Percentiles rank a stretch among this genome's conserved stretches.
phyloP scores from a whole-genome alignment of 2,888 invertebrate species.

The Nemurella pictetii region DNA sequence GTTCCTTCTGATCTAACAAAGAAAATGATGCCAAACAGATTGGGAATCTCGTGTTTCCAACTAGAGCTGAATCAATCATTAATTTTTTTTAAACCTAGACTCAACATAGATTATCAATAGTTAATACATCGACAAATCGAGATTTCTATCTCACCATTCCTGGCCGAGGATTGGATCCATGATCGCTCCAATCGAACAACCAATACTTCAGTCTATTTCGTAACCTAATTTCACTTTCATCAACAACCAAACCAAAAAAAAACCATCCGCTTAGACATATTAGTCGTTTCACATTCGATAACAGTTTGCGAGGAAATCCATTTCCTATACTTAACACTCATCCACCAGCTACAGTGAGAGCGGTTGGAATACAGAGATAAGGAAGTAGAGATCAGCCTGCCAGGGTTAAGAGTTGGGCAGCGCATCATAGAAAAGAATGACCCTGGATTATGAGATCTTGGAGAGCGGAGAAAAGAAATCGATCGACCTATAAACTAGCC shows the following conservation, averaged over 20 bases:
- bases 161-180: background rate
- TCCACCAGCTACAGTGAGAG: background rate
- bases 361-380: conserved; percentile 15
- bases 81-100: background rate
- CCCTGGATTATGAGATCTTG: conserved; percentile 15
- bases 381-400: conserved; percentile 6
- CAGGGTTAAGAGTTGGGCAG: background rate
- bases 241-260: background rate
- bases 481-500: background rate
- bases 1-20: background rate
- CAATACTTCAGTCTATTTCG: background rate
- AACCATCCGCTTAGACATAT: background rate
- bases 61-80: background rate
- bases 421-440: background rate
- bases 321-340: background rate
- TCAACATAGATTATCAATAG: background rate
- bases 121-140: background rate
- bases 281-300: background rate
- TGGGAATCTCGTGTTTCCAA: background rate
- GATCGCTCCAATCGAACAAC: background rate
- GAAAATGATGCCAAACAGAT: background rate
- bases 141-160: background rate
- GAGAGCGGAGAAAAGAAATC: background rate
- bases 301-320: background rate
- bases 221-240: background rate